phyloP scores from a whole-genome alignment of 23 tunicate species.

The Ascidia mentula region DNA sequence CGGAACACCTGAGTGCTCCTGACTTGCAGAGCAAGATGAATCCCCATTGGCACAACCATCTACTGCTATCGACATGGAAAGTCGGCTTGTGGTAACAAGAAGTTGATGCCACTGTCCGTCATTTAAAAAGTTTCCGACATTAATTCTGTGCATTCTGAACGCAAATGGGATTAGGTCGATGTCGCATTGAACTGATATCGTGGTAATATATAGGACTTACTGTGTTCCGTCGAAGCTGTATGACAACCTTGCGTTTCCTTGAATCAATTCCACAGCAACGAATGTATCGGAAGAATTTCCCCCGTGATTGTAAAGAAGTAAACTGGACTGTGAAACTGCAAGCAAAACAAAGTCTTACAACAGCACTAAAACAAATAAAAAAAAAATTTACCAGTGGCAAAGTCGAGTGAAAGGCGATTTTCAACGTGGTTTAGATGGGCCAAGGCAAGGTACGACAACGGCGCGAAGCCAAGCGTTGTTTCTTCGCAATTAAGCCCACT shows the following conservation, averaged over 20 bases:
- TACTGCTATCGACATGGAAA: background rate
- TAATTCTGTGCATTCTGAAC: conserved; percentile 1
- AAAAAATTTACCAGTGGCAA: conserved; percentile 62
- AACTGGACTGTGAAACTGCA: conserved; percentile 45
- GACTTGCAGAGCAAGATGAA: conserved; percentile 7
- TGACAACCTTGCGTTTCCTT: conserved; percentile 45
- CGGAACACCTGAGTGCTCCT: background rate
- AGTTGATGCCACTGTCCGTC: conserved; percentile 59
- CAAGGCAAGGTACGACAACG: conserved; percentile 49
- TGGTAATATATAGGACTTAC: conserved; percentile 6
- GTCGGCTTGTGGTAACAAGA: background rate
- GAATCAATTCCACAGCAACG: conserved; percentile 56
- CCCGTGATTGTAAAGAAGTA: conserved; percentile 61
- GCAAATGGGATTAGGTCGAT: background rate
- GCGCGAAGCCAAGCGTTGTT: conserved; percentile 55
- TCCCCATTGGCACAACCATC: conserved; percentile 12
- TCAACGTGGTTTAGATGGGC: conserved; percentile 9
- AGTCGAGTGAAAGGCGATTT: conserved; percentile 46
- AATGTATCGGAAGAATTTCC: conserved; percentile 6
- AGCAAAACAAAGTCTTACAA: background rate
- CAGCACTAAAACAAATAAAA: background rate
- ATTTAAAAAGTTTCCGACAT: conserved; percentile 16
- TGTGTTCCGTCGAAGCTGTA: conserved; percentile 10
- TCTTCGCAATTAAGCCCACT: conserved; percentile 54
- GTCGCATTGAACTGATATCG: background rate